phyloP scores from a whole-genome alignment of 2,888 invertebrate genomes.

The Callosobruchus maculatus region DNA sequence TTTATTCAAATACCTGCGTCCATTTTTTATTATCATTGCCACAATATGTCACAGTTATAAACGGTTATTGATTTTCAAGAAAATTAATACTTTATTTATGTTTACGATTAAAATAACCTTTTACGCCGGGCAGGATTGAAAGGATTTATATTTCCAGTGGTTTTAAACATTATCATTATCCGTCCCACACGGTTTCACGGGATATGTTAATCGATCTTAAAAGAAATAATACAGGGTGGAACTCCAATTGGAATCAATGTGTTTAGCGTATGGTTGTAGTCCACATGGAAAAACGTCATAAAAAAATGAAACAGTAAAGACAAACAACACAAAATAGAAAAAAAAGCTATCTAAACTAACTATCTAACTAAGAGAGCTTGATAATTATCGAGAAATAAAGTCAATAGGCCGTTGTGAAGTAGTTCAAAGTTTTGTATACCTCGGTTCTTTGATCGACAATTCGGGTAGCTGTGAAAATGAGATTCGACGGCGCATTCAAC shows the following conservation, averaged over 20 bases:
- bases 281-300: too few relatives aligned
- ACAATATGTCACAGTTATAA: neutral
- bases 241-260: neutral
- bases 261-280: too few relatives aligned
- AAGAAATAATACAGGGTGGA: neutral
- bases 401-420: too few relatives aligned
- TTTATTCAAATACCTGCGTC: neutral
- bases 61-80: conserved; percentile 16
- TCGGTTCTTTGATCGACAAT: too few relatives aligned
- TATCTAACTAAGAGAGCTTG: too few relatives aligned
- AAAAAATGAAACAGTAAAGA: too few relatives aligned
- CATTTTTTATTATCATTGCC: neutral
- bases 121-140: neutral
- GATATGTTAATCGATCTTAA: neutral
- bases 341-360: too few relatives aligned
- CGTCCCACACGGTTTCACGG: neutral
- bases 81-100: conserved; percentile 19
- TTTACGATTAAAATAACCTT: conserved; percentile 17
- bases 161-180: neutral
- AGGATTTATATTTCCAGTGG: neutral
- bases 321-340: too few relatives aligned
- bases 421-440: too few relatives aligned
- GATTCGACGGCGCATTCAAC: too few relatives aligned
- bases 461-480: too few relatives aligned
- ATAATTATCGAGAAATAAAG: too few relatives aligned